A percentile compares a stretch with the other conserved stretches of the same genome.
Evolutionary conservation across 2,888 invertebrate genomes (phyloP).

Genomic region (Laspeyria flexula): DNA sequence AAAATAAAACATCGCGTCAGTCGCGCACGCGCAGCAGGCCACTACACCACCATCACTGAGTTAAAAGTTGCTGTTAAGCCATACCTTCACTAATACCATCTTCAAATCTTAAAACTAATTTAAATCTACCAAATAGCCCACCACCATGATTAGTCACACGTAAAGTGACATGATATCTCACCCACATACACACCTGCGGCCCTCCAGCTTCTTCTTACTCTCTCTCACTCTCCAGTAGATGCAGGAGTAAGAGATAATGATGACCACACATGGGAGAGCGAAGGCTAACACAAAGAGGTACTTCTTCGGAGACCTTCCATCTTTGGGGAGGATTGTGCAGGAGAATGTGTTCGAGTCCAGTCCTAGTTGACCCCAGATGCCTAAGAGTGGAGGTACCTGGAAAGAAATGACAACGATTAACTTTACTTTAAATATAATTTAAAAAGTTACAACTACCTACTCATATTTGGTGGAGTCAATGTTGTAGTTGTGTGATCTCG

Average conservation of each 20-base stretch:
- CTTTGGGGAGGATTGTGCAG: conserved; percentile 93
- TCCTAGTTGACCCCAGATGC: conserved; percentile 94
- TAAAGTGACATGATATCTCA: conserved; percentile 62
- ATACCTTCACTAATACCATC: no score
- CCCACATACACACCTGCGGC: conserved; percentile 88
- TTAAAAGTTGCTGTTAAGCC: no score
- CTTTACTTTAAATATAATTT: no score
- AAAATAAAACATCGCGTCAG: no score
- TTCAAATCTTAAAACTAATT: not conserved
- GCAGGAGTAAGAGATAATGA: conserved; percentile 94
- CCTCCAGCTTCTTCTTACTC: conserved; percentile 90
- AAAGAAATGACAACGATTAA: no score
- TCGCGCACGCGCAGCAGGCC: no score
- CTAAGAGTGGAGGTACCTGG: conserved; percentile 92
- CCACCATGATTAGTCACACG: conserved; percentile 48
- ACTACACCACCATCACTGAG: no score
- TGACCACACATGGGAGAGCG: conserved; percentile 93
- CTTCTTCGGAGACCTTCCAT: conserved; percentile 93
- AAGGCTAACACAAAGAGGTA: conserved; percentile 93
- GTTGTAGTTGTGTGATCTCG: no score
- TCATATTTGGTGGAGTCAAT: no score
- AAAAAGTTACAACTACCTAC: no score
- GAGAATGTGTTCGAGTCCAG: conserved; percentile 93
- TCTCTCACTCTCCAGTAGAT: conserved; percentile 93
- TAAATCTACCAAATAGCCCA: conserved; percentile 19